Evolutionary conservation across 2,888 invertebrate species (phyloP), one percentile per base, ranked within the genome.

Genomic region (Drosophila eohydei): DNA sequence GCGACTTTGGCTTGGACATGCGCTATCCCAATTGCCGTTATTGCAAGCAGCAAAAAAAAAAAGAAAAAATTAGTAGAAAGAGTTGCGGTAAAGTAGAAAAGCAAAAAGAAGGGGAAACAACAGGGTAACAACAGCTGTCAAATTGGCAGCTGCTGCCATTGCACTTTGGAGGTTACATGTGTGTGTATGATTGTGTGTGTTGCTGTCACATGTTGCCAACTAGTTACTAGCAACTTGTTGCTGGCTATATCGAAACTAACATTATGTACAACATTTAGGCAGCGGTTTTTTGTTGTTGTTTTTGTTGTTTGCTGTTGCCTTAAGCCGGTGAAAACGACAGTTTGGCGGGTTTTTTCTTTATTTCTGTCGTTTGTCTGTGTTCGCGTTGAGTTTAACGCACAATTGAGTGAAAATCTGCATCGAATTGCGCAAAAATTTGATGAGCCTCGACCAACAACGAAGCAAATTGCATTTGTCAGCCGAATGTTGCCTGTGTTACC

Each of bases 391-490:
- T 57, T 60, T 38, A 57, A 69, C 55, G 72, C 75, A 86, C 82
- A 72, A 80, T 82, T 86, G 71, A 82, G 86, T 80, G 83, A 86
- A 84, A 84, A 84, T 82, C 65, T 80, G 76, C 86, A 81, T 63
- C 70, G 73, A 76, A 82, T 78, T 76, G 83, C 55, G 61, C 62
- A 71, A 40, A 68, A 72, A 65, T 60, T 72, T 74, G 61, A 80
- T 80, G 72, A 75, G 72, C 40, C 56, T 11, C 67, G 51, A 59
- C 36, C 57, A 62, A n/a, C 26, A 56, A 50, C 55, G 57, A 30
- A 38, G 43, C 61, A 71, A 77, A 77, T 70, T 78, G 65, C 41
- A 62, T 50, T 54, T 30, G 51, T 8, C 11, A 43, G 36, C 36
- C 14, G 32, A 21, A 21, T 64, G 54, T 40, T 32, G 28, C n/a